These are phyloP conservation scores for Latheticus oryzae DNA, from an alignment of 2,888 invertebrate genomes.

Conservation along the genomic window DNA sequence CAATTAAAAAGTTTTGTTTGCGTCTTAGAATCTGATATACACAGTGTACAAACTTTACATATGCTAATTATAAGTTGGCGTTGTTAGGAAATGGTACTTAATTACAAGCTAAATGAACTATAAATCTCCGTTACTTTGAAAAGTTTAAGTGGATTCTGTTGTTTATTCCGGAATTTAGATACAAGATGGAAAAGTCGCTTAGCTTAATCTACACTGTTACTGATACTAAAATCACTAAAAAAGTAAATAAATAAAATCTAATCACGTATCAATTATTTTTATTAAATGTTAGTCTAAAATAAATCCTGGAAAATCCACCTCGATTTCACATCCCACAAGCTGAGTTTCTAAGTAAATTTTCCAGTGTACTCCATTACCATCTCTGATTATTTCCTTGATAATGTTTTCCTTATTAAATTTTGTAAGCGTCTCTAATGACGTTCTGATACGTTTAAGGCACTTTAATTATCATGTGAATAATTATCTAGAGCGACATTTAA, in stretches of 20 bases:
- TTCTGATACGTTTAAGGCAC: slow-evolving; percentile 57
- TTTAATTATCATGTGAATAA: slow-evolving; percentile 60
- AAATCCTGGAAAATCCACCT: too few species aligned
- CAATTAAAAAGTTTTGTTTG: slow-evolving; percentile 60
- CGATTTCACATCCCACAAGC: too few species aligned
- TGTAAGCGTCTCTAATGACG: slow-evolving; percentile 58
- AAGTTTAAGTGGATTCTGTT: slow-evolving; percentile 52
- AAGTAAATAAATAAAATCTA: background rate
- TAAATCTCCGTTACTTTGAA: slow-evolving; percentile 57
- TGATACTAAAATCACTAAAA: slow-evolving; percentile 3
- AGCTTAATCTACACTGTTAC: slow-evolving; percentile 25
- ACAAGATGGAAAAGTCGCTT: slow-evolving; percentile 12
- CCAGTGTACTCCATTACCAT: slow-evolving; percentile 38
- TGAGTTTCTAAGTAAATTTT: too few species aligned
- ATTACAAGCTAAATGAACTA: slow-evolving; percentile 61
- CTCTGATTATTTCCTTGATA: slow-evolving; percentile 55
- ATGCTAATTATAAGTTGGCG: slow-evolving; percentile 65
- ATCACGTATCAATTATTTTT: too few species aligned
- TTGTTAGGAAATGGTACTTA: slow-evolving; percentile 63
- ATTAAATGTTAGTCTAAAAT: too few species aligned
- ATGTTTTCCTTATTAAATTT: slow-evolving; percentile 60
- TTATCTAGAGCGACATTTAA: slow-evolving; percentile 56
- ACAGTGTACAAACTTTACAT: slow-evolving; percentile 64
- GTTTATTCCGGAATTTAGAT: slow-evolving; percentile 33
- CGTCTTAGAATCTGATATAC: slow-evolving; percentile 57